Base-by-base conservation (phyloP, 2,797 vertebrate species). In the Delichon dasypus region DNA sequence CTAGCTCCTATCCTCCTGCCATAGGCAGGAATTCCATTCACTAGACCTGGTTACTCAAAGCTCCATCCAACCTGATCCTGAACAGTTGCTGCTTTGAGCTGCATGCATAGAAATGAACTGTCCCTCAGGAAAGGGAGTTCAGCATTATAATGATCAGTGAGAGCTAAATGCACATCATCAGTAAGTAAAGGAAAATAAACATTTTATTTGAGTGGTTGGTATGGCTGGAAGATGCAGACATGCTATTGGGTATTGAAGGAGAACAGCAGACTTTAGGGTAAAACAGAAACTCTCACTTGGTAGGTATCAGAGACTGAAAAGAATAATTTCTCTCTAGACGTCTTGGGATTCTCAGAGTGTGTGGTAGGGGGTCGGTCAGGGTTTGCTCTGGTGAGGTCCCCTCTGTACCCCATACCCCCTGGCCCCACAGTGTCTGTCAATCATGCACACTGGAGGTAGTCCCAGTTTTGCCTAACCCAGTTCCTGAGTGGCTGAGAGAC, bases 371-470 rank as follows among this genome's bases (percentile, higher is more conserved):
- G 5, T 38, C 19, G 53, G 4, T 47, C 38, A 53, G 27, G 16
- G 16, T 38, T 61, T 47, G 25, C 29, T 25, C 47, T 21, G 48
- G 34, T 34, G 29, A 85, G 40, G 20, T 40, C n/a, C 34, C 16
- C 20, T 22, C 25, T 47, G 13, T 27, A n/a, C 8, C 29, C 23
- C n/a, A 25, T 23, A 7, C 1, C 1, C 23, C n/a, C 3, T 5
- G 5, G 29, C 19, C 13, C 5, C 23, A 5, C 50, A n/a, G 13
- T 45, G 19, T 45, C 23, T 45, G 29, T n/a, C 47, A 29, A 2
- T 53, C 38, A 20, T 14, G 64, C 23, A 38, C n/a, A 13, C 13
- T 61, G 47, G 29, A 53, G 16, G 29, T 29, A 38, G 54, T 45
- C 47, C 29, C 29, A 61, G 21, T 38, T 38, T 21, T 32, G 57